Evolutionary conservation across 1,140 invertebrate species (phyloP).

Genomic region (Calephelis nemesis): DNA sequence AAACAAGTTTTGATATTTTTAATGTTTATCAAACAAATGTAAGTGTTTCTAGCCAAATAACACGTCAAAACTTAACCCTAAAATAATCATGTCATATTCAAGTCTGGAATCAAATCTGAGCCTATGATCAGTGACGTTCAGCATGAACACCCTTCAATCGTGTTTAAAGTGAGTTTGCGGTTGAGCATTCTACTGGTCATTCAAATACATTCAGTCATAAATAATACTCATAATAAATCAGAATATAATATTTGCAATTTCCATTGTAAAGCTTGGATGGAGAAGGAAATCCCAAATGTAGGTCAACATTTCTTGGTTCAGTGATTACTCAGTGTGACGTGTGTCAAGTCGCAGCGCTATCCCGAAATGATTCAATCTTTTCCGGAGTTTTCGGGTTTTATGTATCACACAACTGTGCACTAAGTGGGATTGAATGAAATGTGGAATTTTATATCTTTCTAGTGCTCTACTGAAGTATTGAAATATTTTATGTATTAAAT

Average conservation of each 20-base stretch:
- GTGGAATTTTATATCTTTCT: background rate
- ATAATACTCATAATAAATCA: background rate
- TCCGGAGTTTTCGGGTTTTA: slow-evolving; percentile 8
- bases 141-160: too few species aligned
- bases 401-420: slow-evolving; percentile 16
- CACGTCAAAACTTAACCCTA: too few species aligned
- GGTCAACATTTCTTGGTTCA: slow-evolving; percentile 16
- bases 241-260: slow-evolving; percentile 8
- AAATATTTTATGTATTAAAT: too few species aligned
- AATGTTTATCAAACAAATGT: too few species aligned
- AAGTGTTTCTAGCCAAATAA: too few species aligned
- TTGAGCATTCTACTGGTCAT: too few species aligned
- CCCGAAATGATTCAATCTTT: slow-evolving; percentile 16
- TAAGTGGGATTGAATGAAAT: slow-evolving; percentile 15
- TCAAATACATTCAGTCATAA: background rate
- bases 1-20: too few species aligned
- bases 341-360: slow-evolving; percentile 15
- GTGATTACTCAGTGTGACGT: slow-evolving; percentile 13
- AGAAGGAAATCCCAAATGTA: slow-evolving; percentile 9
- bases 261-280: background rate
- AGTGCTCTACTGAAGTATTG: too few species aligned
- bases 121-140: too few species aligned
- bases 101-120: too few species aligned
- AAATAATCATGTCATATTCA: too few species aligned
- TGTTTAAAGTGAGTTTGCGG: too few species aligned